Conservation (phyloP, 2,113 vertebrate genomes). For the Gila orcuttii region DNA sequence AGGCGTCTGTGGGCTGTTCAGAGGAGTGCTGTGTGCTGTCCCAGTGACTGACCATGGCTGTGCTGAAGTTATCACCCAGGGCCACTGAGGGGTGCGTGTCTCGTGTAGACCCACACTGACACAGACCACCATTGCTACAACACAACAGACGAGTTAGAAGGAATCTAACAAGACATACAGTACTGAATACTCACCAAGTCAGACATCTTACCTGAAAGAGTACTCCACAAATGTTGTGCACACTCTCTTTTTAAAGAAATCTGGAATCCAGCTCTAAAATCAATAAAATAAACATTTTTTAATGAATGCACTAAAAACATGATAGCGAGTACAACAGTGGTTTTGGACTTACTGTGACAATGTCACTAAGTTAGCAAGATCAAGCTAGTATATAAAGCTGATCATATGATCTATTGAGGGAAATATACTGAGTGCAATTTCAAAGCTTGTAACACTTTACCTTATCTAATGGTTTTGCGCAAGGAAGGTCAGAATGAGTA, state of each 20-base stretch:
- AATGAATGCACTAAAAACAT: not conserved
- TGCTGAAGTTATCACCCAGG: conserved; percentile 84
- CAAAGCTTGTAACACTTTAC: not conserved
- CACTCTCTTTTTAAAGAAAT: conserved; percentile 84
- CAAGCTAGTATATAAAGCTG: not conserved
- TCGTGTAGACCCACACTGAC: conserved; percentile 81
- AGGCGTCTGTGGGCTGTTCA: conserved; percentile 85
- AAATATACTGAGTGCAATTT: not conserved
- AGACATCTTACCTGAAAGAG: conserved; percentile 66
- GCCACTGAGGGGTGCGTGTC: conserved; percentile 76
- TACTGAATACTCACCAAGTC: not conserved
- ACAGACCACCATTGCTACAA: conserved; percentile 72
- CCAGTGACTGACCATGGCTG: conserved; percentile 86
- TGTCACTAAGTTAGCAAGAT: too few relatives aligned
- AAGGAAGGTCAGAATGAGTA: too few relatives aligned
- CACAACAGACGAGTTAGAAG: not conserved
- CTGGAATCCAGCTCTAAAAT: conserved; percentile 85
- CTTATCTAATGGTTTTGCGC: not conserved
- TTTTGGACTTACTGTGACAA: too few relatives aligned
- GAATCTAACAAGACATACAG: not conserved
- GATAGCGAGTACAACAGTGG: not conserved
- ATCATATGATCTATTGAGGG: not conserved
- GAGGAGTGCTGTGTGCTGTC: conserved; percentile 81
- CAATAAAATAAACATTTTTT: not conserved
- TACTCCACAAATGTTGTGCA: conserved; percentile 87